Evolutionary conservation across 2,888 invertebrate genomes (phyloP).

Genomic region (Cristatella mucedo): DNA sequence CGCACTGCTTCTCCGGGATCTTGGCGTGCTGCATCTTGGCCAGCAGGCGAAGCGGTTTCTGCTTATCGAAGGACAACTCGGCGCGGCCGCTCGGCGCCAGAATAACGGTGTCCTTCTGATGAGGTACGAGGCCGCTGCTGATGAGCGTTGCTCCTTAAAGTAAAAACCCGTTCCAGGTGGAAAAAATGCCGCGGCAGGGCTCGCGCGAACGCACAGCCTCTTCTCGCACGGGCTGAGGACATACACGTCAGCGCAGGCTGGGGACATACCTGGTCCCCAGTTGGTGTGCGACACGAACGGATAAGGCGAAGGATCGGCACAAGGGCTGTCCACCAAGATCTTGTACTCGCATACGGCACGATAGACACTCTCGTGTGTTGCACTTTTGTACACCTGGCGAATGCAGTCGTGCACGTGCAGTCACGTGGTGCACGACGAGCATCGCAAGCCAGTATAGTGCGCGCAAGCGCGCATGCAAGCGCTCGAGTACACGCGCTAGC

Average conservation of each 20-base stretch:
- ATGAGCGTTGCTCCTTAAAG: too few species aligned
- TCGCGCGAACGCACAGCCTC: too few species aligned
- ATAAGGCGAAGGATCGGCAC: conserved; percentile 27
- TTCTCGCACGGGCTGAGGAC: too few species aligned
- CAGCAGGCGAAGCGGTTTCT: conserved; percentile 49
- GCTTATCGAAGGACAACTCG: conserved; percentile 54
- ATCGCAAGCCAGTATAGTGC: too few species aligned
- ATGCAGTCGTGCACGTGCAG: too few species aligned
- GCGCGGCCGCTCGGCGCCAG: conserved; percentile 22
- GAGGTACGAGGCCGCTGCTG: conserved; percentile 33
- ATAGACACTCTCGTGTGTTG: conserved; percentile 37
- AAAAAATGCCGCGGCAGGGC: too few species aligned
- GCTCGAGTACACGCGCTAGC: too few species aligned
- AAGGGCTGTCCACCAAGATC: conserved; percentile 29
- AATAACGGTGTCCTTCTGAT: conserved; percentile 23
- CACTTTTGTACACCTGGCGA: too few species aligned
- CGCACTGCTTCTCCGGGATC: conserved; percentile 29
- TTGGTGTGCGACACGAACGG: conserved; percentile 36
- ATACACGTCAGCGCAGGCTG: too few species aligned
- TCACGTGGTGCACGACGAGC: too few species aligned
- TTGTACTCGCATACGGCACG: conserved; percentile 38
- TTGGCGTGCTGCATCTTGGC: conserved; percentile 33
- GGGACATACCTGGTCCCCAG: conserved; percentile 35
- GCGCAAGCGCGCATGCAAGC: too few species aligned
- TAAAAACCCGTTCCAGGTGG: too few species aligned